These are phyloP conservation scores for Spodoptera exigua DNA, from an alignment of 2,888 invertebrate genomes.

Conservation along the genomic window DNA sequence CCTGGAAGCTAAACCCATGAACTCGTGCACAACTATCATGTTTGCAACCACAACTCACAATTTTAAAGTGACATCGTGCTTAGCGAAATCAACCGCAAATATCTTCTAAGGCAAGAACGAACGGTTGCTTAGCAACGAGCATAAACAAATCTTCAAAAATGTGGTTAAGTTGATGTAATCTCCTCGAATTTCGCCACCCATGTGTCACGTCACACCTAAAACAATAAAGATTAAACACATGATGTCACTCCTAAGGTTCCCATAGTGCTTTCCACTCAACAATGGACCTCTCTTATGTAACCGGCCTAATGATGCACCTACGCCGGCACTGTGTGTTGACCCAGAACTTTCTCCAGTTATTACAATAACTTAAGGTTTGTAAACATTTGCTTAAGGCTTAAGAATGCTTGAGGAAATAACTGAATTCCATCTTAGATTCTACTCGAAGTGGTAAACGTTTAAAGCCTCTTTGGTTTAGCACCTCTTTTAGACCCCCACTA, in stretches of 20 bases:
- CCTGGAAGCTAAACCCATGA: too few species aligned
- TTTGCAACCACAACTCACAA: too few species aligned
- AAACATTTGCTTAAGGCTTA: neutral
- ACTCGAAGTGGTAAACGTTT: too few species aligned
- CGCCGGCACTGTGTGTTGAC: conserved; percentile 55
- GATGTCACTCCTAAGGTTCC: conserved; percentile 46
- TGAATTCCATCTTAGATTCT: too few species aligned
- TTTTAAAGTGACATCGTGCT: too few species aligned
- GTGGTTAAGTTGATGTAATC: conserved; percentile 25
- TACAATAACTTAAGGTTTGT: conserved; percentile 4
- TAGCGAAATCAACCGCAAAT: too few species aligned
- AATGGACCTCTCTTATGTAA: conserved; percentile 51
- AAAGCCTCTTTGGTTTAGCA: too few species aligned
- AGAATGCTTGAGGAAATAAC: neutral
- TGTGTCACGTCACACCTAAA: conserved; percentile 23
- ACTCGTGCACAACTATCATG: too few species aligned
- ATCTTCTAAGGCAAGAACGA: too few species aligned
- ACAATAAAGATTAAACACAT: conserved; percentile 44
- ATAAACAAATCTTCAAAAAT: conserved; percentile 10
- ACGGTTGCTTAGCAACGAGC: too few species aligned
- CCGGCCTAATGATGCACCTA: conserved; percentile 25
- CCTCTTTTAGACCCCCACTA: too few species aligned
- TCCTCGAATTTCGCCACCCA: conserved; percentile 31
- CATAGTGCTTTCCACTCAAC: conserved; percentile 47
- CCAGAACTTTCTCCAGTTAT: conserved; percentile 63